Base-by-base conservation (phyloP, 2,888 invertebrate genomes). In the Syrista parreyssii region DNA sequence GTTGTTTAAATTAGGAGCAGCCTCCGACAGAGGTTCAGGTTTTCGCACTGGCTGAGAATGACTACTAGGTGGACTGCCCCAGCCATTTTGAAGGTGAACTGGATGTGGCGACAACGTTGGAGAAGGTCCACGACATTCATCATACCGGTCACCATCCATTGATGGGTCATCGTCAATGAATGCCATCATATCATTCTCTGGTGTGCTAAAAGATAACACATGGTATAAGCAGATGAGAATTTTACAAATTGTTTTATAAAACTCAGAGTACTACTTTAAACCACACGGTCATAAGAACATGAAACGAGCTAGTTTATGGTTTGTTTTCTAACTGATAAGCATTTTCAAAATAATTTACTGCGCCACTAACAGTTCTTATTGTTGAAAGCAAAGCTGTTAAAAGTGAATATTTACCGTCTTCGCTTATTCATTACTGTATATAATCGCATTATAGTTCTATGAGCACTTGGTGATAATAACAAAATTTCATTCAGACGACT, bases 81-180 rank as follows among this genome's bases (percentile, higher is more conserved):
- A 94, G 15, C 94, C 94, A 83, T 94, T 94, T 68, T 89, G 88
- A 76, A 93, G 91, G 79, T 93, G 93, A 31, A 93, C 92, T 23
- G 93, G 93, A 76, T 85, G 84, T 15, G 86, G 77, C 31, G 86
- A 86, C 82, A 86, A 82, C n/a, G 86, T 85, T 23, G 89, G 87
- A 36, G 89, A 84, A 34, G 86, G 85, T 32, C 93, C 94, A 81
- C 93, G 93, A 84, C 93, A 94, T 84, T 94, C 90, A 1, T 89
- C 87, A 68, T 86, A 84, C 32, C 88, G 86, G 75, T 87, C 86
- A 55, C 90, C 89, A 36, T 89, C 94, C 78, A 94, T 93, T 34
- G 93, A 92, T n/a, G 94, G 93, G 88, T 94, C 94, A 30, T 96
- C 96, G 90, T 96, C 96, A 82, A 96, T 96, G 85, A 96, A 96